Conservation (phyloP, 1,140 invertebrate genomes). For the Metaphire vulgaris region DNA sequence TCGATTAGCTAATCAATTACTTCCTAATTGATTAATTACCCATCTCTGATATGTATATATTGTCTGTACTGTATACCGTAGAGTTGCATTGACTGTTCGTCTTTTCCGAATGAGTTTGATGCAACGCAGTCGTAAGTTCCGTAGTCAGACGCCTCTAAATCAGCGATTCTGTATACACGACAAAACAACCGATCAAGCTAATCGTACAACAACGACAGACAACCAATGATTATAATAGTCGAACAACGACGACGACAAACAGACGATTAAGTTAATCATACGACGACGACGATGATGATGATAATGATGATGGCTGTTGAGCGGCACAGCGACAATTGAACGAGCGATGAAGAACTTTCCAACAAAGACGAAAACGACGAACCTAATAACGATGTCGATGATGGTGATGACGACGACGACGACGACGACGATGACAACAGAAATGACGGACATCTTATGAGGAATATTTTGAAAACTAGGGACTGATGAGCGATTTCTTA, state of each 20-base stretch:
- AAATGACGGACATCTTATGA: too few relatives aligned
- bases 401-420: too few relatives aligned
- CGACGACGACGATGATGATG: background rate
- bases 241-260: background rate
- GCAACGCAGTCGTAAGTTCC: conserved; percentile 85
- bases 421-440: too few relatives aligned
- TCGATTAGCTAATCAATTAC: background rate
- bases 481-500: too few relatives aligned
- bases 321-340: background rate
- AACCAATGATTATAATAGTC: background rate
- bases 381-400: too few relatives aligned
- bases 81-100: conserved; percentile 72
- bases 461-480: too few relatives aligned
- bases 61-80: conserved; percentile 60
- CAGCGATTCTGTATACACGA: background rate
- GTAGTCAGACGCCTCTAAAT: conserved; percentile 57
- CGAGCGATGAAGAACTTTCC: background rate
- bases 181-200: background rate
- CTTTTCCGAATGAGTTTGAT: conserved; percentile 77
- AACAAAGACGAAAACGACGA: background rate
- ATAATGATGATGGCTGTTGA: background rate
- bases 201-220: background rate
- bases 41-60: background rate
- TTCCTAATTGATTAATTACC: background rate
- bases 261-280: too few relatives aligned